Base-by-base conservation (phyloP, 2,797 vertebrate genomes). In the Acropternis orthonyx region DNA sequence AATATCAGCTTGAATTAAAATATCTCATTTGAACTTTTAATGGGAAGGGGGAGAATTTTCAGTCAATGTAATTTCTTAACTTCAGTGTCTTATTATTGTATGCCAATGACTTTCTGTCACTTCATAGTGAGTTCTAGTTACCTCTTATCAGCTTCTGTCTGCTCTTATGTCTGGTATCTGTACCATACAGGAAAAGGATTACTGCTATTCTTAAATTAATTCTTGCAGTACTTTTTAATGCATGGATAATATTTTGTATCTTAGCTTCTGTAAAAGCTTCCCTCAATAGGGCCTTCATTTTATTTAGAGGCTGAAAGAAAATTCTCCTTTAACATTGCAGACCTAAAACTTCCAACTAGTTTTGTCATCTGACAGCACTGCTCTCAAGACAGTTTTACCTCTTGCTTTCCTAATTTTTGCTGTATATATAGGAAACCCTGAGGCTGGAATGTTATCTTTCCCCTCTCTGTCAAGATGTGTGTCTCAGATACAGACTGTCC, bases 151-250 rank as follows among this genome's bases (percentile, higher is more conserved):
- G 73, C 36, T 23, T 81, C 51, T 76, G 16, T 83, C 55, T 89
- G 18, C 59, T 90, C 89, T 81, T 73, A 69, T 28, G 71, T 78
- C 62, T 95, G 46, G 26, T 96, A 90, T 95, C 92, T 93, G 24
- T 28, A n/a, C 73, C 36, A 63, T 52, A 51, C 93, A 96, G 90
- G 46, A 89, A 66, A 92, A 90, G 51, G 69, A 90, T 95, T 95
- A 94, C 75, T 95, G 51, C 66, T 94, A 52, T 81, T 81, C 79
- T 88, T 90, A 78, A 95, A 88, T 93, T 92, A 95, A 88, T 95
- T 76, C 52, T 88, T 92, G 27, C 69, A 51, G n/a, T 81, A 63
- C 30, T 90, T 92, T 91, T 92, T 88, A 94, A 86, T 65, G 71
- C 75, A 46, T 73, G 56, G 63, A 43, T 91, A 93, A 92, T 93